Evolutionary conservation across 2,113 vertebrate genomes (phyloP), one percentile per base, ranked within the genome.

Genomic region (Datnioides undecimradiatus): DNA sequence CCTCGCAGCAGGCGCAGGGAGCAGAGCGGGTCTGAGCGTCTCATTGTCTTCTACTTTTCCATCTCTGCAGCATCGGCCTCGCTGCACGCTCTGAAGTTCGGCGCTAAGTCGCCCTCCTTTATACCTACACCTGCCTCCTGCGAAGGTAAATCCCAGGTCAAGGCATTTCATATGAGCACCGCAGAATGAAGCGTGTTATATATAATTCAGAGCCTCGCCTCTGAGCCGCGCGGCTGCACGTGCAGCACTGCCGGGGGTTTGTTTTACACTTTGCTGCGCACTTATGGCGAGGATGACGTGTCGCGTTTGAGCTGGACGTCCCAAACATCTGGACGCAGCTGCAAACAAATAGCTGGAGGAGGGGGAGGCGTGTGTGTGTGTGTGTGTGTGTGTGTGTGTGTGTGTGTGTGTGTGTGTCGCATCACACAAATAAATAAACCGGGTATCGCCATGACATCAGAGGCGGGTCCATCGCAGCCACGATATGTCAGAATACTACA

Each of bases 121-220:
- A 91, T 72, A 88, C 89, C 77, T 77, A 12, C 80, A 66, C 72
- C 80, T 69, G 31, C 73, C 76, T 76, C 82, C 34, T 45, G 69
- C 73, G 68, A 79, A 65, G 80, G 80, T 85, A 83, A 90, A 80
- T 79, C 73, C 25, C 78, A 49, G 84, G 88, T 89, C 76, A 81
- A 64, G 72, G 55, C 8, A 2, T 66, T 80, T 73, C 54, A 73
- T 27, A 59, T 51, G 43, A 52, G n/a, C 36, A 33, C 27, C 33
- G 40, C 40, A 23, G 57, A 68, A 73, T 40, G 3, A 55, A 57
- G 72, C 29, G 57, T 46, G 63, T 60, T 51, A 79, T 84, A 57
- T 68, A 81, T 83, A 9, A 75, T 79, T 86, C 68, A 49, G 71
- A 51, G 69, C 76, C 49, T 75, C 70, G 7, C 58, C 68, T 51